phyloP scores from a whole-genome alignment of 2,797 vertebrate genomes.

The Pangasius mekongensis region DNA sequence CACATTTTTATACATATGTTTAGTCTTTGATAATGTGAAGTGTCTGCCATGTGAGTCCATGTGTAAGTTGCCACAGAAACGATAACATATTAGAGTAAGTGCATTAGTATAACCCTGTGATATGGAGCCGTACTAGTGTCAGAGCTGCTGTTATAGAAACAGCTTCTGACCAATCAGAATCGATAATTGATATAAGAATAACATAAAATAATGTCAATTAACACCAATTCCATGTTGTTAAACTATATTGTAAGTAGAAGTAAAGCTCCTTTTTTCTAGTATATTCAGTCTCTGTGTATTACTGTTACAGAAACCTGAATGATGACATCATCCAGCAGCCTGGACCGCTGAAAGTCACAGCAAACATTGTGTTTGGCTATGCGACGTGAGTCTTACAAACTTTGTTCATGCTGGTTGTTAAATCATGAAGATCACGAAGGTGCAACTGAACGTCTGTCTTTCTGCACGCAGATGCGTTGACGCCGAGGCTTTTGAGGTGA shows the following conservation, averaged over 20 bases:
- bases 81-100: not conserved
- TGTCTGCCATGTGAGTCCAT: not conserved
- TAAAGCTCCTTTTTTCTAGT: not conserved
- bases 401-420: not conserved
- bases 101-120: not conserved
- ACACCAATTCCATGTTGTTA: not conserved
- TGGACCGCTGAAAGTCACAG: conserved; percentile 80
- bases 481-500: conserved; percentile 85
- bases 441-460: not conserved
- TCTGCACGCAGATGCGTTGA: conserved; percentile 76
- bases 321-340: conserved; percentile 81
- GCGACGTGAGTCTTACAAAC: conserved; percentile 79
- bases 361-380: conserved; percentile 88
- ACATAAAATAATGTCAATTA: not conserved
- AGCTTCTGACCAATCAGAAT: not conserved
- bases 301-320: conserved; percentile 78
- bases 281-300: conserved; percentile 14
- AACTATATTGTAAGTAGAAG: not conserved
- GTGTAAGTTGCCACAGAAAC: not conserved
- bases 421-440: not conserved
- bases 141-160: not conserved
- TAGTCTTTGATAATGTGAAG: not conserved
- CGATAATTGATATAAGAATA: not conserved
- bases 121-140: not conserved
- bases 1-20: not conserved